Evolutionary conservation across 2,797 vertebrate genomes (phyloP).

Genomic region (Synaphobranchus kaupii): DNA sequence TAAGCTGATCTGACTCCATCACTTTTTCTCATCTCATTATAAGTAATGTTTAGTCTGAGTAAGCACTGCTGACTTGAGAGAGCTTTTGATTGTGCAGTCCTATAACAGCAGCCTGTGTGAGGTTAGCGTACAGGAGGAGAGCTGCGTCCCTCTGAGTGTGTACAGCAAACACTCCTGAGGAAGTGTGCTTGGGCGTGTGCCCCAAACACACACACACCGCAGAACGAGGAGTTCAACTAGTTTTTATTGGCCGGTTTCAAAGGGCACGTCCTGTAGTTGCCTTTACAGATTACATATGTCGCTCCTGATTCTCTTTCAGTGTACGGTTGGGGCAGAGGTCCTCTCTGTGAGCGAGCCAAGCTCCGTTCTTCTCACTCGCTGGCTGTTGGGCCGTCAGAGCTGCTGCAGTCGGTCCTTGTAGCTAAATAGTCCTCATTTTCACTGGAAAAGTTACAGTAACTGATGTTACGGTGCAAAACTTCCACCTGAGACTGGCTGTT

Average conservation of each 20-base stretch:
- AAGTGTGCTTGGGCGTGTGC: background rate
- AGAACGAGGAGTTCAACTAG: too few species aligned
- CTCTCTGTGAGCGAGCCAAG: too few species aligned
- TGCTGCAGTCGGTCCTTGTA: background rate
- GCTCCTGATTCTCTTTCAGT: background rate
- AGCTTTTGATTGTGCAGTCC: background rate
- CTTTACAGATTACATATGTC: background rate
- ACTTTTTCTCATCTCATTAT: background rate
- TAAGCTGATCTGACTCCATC: background rate
- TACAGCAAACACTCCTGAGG: too few species aligned
- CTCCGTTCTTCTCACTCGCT: background rate
- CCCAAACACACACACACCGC: too few species aligned
- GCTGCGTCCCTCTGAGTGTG: background rate
- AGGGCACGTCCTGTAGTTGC: background rate
- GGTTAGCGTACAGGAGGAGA: too few species aligned
- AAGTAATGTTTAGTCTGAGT: background rate
- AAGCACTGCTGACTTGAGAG: too few species aligned
- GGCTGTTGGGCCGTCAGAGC: background rate
- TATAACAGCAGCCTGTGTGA: background rate
- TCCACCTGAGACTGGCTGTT: background rate
- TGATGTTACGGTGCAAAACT: background rate
- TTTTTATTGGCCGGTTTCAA: too few species aligned
- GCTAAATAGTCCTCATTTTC: background rate
- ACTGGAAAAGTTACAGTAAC: background rate
- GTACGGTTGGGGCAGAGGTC: too few species aligned